Evolutionary conservation across 2,113 vertebrate genomes (phyloP).

Genomic region (Anoplopoma fimbria): DNA sequence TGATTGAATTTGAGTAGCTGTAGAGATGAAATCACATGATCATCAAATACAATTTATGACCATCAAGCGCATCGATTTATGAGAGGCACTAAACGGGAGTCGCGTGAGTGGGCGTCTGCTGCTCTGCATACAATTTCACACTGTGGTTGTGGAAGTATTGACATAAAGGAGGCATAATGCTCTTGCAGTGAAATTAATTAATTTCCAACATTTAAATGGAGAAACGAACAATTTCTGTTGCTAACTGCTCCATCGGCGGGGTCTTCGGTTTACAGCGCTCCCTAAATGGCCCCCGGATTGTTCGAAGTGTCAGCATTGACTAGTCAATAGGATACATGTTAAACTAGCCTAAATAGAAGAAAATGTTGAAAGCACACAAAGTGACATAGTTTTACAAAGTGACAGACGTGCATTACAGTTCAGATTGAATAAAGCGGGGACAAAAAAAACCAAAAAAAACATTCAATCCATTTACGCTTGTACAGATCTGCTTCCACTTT

Average conservation of each 20-base stretch:
- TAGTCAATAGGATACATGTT: conserved; percentile 37
- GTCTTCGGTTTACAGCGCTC: conserved; percentile 18
- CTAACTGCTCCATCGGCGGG: not conserved
- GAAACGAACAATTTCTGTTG: conserved; percentile 37
- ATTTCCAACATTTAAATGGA: conserved; percentile 23
- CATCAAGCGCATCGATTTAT: conserved; percentile 60
- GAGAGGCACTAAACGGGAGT: conserved; percentile 53
- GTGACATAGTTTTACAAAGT: conserved; percentile 43
- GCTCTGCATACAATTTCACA: conserved; percentile 19
- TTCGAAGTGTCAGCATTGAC: conserved; percentile 21
- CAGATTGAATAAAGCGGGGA: conserved; percentile 43
- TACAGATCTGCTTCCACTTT: conserved; percentile 66
- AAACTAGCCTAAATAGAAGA: conserved; percentile 29
- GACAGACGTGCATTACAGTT: conserved; percentile 52
- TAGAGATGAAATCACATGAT: conserved; percentile 59
- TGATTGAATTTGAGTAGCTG: conserved; percentile 56
- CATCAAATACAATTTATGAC: conserved; percentile 59
- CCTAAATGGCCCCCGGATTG: conserved; percentile 33
- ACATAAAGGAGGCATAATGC: conserved; percentile 22
- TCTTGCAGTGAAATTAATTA: conserved; percentile 40
- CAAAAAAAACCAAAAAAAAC: not conserved
- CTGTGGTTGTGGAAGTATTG: conserved; percentile 23
- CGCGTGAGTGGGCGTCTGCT: conserved; percentile 4
- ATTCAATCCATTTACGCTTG: conserved; percentile 67
- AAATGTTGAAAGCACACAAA: conserved; percentile 58